Evolutionary conservation across 2,113 vertebrate genomes (phyloP).

Genomic region (Pipa parva): DNA sequence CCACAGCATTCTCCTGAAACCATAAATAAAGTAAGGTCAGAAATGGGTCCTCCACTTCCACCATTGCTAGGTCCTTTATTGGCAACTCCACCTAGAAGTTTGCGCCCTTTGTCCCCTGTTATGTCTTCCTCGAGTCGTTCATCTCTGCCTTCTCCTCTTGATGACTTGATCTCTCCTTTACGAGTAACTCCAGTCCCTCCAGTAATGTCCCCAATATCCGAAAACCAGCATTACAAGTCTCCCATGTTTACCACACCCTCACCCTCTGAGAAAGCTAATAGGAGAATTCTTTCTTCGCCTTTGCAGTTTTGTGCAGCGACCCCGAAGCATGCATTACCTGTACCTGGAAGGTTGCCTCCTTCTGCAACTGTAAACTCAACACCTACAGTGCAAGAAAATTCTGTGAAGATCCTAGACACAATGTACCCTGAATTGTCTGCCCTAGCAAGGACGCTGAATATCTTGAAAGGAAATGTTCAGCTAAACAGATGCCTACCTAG

Average conservation of each 20-base stretch:
- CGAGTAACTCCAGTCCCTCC: slow-evolving; percentile 49
- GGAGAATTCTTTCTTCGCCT: slow-evolving; percentile 73
- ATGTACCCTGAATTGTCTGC: slow-evolving; percentile 94
- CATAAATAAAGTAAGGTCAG: slow-evolving; percentile 67
- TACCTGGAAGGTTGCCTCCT: slow-evolving; percentile 82
- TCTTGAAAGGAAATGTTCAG: slow-evolving; percentile 83
- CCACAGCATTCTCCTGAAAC: slow-evolving; percentile 53
- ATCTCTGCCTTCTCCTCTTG: slow-evolving; percentile 66
- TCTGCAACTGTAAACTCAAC: slow-evolving; percentile 55
- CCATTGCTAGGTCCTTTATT: slow-evolving; percentile 75
- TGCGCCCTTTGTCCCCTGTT: slow-evolving; percentile 52
- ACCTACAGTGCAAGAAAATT: slow-evolving; percentile 74
- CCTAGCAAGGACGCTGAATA: slow-evolving; percentile 83
- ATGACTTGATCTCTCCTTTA: slow-evolving; percentile 56
- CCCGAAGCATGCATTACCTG: slow-evolving; percentile 91
- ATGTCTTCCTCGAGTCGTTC: slow-evolving; percentile 57
- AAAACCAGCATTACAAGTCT: slow-evolving; percentile 50
- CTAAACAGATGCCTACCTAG: slow-evolving; percentile 59
- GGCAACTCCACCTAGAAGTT: slow-evolving; percentile 67
- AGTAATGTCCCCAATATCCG: slow-evolving; percentile 51
- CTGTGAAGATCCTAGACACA: slow-evolving; percentile 85
- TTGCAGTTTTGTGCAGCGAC: slow-evolving; percentile 90
- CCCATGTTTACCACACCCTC: slow-evolving; percentile 59
- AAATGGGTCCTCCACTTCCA: slow-evolving; percentile 86
- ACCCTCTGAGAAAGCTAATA: slow-evolving; percentile 50